Percentiles rank a stretch among this genome's conserved stretches.
These are phyloP conservation scores for Thecophora atra DNA, from an alignment of 2,888 invertebrate species.

Conservation along the genomic window DNA sequence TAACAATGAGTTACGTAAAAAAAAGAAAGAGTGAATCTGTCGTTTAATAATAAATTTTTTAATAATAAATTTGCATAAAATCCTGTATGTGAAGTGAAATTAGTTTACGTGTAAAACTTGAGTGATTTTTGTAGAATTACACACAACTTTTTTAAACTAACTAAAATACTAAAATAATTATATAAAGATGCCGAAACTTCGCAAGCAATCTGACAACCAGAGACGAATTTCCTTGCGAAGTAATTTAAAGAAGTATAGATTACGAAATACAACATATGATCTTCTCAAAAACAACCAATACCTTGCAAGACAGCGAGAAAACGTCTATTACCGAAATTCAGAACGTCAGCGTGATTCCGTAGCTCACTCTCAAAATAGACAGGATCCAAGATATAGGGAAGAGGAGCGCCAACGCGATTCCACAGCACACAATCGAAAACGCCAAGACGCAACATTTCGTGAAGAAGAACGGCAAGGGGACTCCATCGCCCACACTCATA, in stretches of 20 bases:
- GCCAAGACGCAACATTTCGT: background rate
- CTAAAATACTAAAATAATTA: too few relatives aligned
- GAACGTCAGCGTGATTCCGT: background rate
- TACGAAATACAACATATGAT: too few relatives aligned
- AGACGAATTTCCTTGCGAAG: background rate
- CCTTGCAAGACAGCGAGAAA: background rate
- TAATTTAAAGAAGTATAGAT: too few relatives aligned
- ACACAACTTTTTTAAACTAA: too few relatives aligned
- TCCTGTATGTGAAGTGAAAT: too few relatives aligned
- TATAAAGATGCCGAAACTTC: background rate
- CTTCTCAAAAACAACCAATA: too few relatives aligned
- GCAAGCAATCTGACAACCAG: background rate
- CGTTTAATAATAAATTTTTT: too few relatives aligned
- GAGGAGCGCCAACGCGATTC: background rate
- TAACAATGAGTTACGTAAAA: too few relatives aligned
- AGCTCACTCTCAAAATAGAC: background rate
- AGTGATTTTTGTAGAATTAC: too few relatives aligned
- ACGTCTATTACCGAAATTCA: background rate
- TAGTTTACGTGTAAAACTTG: too few relatives aligned
- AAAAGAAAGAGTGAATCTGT: too few relatives aligned
- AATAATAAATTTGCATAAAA: too few relatives aligned
- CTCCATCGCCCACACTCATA: background rate
- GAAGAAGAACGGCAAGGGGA: background rate
- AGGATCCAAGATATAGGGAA: background rate
- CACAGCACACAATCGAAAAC: background rate